A percentile compares a stretch with the other conserved stretches of the same genome.
Conservation (phyloP, 2,797 vertebrate genomes). For the Lycodopsis pacificus region DNA sequence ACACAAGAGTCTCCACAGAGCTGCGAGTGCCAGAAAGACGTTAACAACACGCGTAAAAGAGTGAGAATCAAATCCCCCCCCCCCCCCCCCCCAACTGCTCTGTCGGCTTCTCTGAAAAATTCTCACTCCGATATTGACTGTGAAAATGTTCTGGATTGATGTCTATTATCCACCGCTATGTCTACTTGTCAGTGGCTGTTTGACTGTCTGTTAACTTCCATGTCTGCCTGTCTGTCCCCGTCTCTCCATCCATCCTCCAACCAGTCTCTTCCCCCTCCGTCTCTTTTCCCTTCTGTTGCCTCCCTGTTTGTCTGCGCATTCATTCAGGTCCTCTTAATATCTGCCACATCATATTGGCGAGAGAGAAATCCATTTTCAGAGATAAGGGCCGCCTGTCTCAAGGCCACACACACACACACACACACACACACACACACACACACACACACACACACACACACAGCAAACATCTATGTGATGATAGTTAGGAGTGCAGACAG, state of each 20-base stretch:
- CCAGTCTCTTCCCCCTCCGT: constrained; percentile 51
- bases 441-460: constrained; percentile 60
- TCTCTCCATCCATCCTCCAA: constrained; percentile 61
- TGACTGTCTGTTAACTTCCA: constrained; percentile 55
- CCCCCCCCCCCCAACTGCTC: constrained; percentile 1
- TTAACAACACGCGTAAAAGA: constrained; percentile 44
- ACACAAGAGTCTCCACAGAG: constrained; percentile 47
- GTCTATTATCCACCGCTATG: constrained; percentile 44
- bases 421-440: constrained; percentile 60
- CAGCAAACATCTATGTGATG: constrained; percentile 59
- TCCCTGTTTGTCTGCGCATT: constrained; percentile 65
- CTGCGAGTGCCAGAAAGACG: constrained; percentile 32
- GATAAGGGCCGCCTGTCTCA: constrained; percentile 65
- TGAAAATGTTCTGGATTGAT: constrained; percentile 50
- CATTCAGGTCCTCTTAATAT: constrained; percentile 73
- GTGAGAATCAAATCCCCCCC: constrained; percentile 33
- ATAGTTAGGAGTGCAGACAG: constrained; percentile 50
- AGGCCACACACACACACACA: constrained; percentile 65
- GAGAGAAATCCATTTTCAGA: constrained; percentile 71
- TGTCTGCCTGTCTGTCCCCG: constrained; percentile 58
- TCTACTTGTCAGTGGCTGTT: constrained; percentile 50
- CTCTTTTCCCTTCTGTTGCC: constrained; percentile 53
- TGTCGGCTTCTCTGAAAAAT: constrained; percentile 3
- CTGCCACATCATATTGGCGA: constrained; percentile 62
- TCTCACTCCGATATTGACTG: constrained; percentile 37